Evolutionary conservation across 2,113 vertebrate genomes (phyloP).

Genomic region (Scatophagus argus): DNA sequence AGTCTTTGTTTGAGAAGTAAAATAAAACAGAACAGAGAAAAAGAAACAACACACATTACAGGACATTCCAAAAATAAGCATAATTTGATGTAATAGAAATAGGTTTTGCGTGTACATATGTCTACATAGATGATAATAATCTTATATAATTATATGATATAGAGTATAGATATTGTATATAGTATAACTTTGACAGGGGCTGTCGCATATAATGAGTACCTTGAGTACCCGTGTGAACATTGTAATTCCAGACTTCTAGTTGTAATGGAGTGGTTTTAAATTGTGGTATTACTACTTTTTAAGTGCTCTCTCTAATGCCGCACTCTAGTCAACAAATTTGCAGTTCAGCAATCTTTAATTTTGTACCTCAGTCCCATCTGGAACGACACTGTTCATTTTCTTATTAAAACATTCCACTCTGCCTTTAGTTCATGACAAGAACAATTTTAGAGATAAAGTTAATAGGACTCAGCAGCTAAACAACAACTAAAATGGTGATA

Average conservation of each 20-base stretch:
- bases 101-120: too few relatives aligned
- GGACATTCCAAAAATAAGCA: not conserved
- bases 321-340: not conserved
- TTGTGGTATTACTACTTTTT: not conserved
- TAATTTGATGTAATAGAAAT: not conserved
- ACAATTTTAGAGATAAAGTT: conserved; percentile 18
- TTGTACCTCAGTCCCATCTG: not conserved
- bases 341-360: not conserved
- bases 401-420: not conserved
- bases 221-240: too few relatives aligned
- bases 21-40: too few relatives aligned
- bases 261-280: not conserved
- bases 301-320: not conserved
- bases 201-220: too few relatives aligned
- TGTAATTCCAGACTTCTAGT: too few relatives aligned
- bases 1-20: too few relatives aligned
- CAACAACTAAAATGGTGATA: not conserved
- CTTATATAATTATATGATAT: too few relatives aligned
- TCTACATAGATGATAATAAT: too few relatives aligned
- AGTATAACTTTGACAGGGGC: too few relatives aligned
- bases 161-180: too few relatives aligned
- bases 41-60: too few relatives aligned
- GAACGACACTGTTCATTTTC: not conserved
- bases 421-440: not conserved
- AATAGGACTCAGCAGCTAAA: not conserved